phyloP scores from a whole-genome alignment of 2,888 invertebrate species.

The Chloromyia formosa region DNA sequence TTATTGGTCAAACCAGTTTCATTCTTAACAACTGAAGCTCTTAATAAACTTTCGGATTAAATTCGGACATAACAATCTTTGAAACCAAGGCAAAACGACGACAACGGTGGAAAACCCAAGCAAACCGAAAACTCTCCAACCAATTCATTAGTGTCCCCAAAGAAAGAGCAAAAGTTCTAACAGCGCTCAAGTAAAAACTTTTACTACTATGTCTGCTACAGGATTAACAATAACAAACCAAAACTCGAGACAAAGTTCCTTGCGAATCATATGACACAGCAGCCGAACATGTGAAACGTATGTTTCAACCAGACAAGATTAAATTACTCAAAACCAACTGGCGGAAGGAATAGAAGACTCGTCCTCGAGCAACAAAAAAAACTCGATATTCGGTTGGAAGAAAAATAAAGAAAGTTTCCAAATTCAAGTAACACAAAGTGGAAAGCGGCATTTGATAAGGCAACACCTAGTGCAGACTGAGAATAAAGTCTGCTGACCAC shows the following conservation, averaged over 20 bases:
- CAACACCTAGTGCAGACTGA: not conserved
- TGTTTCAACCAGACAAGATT: constrained; percentile 29
- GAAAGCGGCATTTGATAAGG: not conserved
- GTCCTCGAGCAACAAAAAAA: not conserved
- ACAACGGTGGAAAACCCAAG: not conserved
- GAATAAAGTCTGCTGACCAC: constrained; percentile 16
- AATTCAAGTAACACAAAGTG: no score
- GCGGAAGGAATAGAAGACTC: not conserved
- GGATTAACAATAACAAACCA: constrained; percentile 22
- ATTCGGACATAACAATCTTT: not conserved
- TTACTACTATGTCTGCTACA: constrained; percentile 6
- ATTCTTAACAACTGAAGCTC: not conserved
- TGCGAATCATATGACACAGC: constrained; percentile 23
- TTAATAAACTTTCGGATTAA: not conserved
- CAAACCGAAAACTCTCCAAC: constrained; percentile 11
- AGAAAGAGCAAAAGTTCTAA: constrained; percentile 28
- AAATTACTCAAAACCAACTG: constrained; percentile 28
- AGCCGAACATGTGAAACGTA: constrained; percentile 13
- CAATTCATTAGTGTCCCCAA: constrained; percentile 30
- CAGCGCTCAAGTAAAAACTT: constrained; percentile 26
- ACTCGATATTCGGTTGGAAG: not conserved
- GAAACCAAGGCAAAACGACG: not conserved
- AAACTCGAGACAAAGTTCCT: constrained; percentile 15
- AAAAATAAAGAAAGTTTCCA: not conserved
- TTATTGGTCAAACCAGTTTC: no score